Evolutionary conservation across 1,140 invertebrate genomes (phyloP).

Genomic region (Eciton burchellii): DNA sequence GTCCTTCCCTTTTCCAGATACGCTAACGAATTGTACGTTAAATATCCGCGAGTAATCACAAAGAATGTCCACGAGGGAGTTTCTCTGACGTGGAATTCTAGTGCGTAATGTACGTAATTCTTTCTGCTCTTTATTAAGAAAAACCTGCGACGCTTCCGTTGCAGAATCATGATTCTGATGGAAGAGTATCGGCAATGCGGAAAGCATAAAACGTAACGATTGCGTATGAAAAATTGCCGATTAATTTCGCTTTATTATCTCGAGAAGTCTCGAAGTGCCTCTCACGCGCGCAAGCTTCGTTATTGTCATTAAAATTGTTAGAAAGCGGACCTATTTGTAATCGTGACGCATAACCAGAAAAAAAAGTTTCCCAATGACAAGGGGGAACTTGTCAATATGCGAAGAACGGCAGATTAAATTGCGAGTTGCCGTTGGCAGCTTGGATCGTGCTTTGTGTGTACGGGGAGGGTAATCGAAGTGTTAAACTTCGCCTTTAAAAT

Average conservation of each 20-base stretch:
- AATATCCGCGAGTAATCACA: constrained; percentile 49
- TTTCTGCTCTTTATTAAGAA: constrained; percentile 39
- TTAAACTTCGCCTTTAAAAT: constrained; percentile 56
- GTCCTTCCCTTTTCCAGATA: constrained; percentile 40
- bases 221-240: not conserved
- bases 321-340: constrained; percentile 25
- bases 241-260: not conserved
- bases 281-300: not conserved
- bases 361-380: not conserved
- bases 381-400: constrained; percentile 50
- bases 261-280: not conserved
- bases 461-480: constrained; percentile 48
- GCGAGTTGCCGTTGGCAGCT: constrained; percentile 20
- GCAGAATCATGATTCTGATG: constrained; percentile 19
- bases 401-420: constrained; percentile 54
- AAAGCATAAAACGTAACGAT: constrained; percentile 4
- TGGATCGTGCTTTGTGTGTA: constrained; percentile 31
- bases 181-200: not conserved
- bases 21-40: constrained; percentile 53
- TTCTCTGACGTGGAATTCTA: constrained; percentile 34
- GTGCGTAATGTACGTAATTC: constrained; percentile 35
- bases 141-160: constrained; percentile 18
- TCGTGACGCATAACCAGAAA: not conserved
- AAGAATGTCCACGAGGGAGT: constrained; percentile 42
- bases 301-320: not conserved